Conservation (phyloP, 2,888 invertebrate species). For the Nesidiocoris tenuis region DNA sequence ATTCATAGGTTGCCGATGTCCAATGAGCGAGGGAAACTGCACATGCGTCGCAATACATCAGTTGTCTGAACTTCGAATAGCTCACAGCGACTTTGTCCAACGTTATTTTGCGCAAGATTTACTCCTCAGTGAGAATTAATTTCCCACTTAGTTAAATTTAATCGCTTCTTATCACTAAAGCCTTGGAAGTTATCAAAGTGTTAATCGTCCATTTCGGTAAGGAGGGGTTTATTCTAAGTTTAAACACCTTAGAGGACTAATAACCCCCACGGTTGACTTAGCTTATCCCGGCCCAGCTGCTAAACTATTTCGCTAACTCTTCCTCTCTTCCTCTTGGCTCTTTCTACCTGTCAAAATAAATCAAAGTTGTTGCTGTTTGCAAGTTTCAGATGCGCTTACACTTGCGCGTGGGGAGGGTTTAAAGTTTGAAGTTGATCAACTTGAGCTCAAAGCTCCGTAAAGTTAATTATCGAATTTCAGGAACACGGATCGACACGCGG, state of each 20-base stretch:
- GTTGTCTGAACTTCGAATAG: neutral
- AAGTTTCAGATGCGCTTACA: neutral
- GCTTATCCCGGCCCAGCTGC: neutral
- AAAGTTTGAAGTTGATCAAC: neutral
- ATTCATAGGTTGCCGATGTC: too few relatives aligned
- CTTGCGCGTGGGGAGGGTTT: neutral
- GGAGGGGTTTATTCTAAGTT: constrained; percentile 13
- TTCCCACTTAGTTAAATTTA: neutral
- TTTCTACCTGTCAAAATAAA: constrained; percentile 28
- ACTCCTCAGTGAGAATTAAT: neutral
- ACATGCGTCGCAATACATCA: too few relatives aligned
- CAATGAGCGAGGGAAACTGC: too few relatives aligned
- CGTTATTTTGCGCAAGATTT: neutral
- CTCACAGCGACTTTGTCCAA: neutral
- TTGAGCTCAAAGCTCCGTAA: neutral
- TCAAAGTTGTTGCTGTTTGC: constrained; percentile 24
- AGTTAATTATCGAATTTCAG: too few relatives aligned
- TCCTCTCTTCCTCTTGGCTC: neutral
- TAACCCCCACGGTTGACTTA: constrained; percentile 11
- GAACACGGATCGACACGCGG: too few relatives aligned
- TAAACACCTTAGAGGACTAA: constrained; percentile 13
- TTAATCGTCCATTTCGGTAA: neutral
- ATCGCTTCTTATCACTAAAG: neutral
- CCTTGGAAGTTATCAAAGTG: constrained; percentile 1
- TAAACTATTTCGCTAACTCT: neutral